A percentile compares a stretch with the other conserved stretches of the same genome.
Evolutionary conservation across 2,113 vertebrate species (phyloP).

Genomic region (Lepisosteus osseus): DNA sequence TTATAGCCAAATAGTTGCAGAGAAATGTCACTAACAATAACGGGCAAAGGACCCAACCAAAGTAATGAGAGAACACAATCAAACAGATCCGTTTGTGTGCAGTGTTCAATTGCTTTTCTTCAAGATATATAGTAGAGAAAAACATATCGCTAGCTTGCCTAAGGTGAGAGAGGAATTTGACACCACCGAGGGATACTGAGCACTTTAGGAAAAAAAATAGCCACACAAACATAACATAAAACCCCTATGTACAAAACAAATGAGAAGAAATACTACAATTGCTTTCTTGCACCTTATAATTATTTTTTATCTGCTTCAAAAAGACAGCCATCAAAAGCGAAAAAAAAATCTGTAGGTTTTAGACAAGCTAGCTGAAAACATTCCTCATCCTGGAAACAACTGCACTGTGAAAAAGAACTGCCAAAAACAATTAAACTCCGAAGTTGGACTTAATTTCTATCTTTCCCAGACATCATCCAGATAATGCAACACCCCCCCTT

Average conservation of each 20-base stretch:
- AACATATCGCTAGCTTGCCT: neutral
- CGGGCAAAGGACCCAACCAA: too few relatives aligned
- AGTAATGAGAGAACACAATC: too few relatives aligned
- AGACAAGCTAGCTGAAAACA: neutral
- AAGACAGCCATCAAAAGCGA: neutral
- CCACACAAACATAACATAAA: neutral
- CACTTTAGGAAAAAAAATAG: neutral
- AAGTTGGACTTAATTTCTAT: too few relatives aligned
- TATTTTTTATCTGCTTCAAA: neutral
- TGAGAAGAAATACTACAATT: neutral
- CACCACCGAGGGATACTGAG: neutral
- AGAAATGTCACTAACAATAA: too few relatives aligned
- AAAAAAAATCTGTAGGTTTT: neutral
- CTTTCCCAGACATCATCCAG: too few relatives aligned
- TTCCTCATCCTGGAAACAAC: neutral
- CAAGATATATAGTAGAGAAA: neutral
- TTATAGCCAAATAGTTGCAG: too few relatives aligned
- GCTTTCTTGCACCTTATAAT: neutral
- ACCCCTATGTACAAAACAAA: neutral
- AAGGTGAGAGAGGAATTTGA: neutral
- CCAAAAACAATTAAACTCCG: neutral
- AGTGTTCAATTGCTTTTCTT: too few relatives aligned
- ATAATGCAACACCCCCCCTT: too few relatives aligned
- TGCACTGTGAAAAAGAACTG: neutral
- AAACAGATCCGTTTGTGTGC: too few relatives aligned